Percentiles rank a stretch among this genome's conserved stretches.
These are phyloP conservation scores for Cantharis lateralis DNA, from an alignment of 2,888 invertebrate genomes.

Conservation along the genomic window DNA sequence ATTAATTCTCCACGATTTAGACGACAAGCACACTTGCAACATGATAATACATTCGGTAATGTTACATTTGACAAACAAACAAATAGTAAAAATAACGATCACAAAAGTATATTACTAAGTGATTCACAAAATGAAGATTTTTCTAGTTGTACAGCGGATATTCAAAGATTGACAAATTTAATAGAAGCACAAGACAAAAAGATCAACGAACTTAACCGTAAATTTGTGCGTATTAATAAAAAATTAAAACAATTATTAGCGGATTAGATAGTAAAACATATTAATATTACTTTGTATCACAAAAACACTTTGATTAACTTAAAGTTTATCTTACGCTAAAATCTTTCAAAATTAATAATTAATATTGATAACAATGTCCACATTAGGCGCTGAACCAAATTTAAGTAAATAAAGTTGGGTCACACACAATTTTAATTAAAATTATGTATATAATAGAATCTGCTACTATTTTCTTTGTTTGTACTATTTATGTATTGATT, in stretches of 20 bases:
- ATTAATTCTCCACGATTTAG: slow-evolving; percentile 48
- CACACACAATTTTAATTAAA: neutral
- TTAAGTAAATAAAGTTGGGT: no score
- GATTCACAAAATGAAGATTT: neutral
- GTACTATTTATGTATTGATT: neutral
- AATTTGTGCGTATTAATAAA: neutral
- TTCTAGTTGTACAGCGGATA: neutral
- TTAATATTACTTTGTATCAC: neutral
- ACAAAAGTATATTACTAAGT: neutral
- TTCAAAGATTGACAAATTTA: neutral
- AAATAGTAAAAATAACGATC: neutral
- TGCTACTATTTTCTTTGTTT: neutral
- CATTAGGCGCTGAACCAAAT: neutral
- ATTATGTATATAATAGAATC: neutral
- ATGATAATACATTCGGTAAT: neutral
- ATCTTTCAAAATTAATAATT: neutral
- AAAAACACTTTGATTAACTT: neutral
- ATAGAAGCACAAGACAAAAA: neutral
- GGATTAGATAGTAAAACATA: neutral
- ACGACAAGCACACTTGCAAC: slow-evolving; percentile 4
- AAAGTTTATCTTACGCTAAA: neutral
- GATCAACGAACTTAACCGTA: neutral
- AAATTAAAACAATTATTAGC: neutral
- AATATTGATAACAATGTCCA: neutral
- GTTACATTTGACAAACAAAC: neutral